Evolutionary conservation across 35 echinoderm and acorn worm species (phyloP).

Genomic region (Heliocidaris tuberculata): DNA sequence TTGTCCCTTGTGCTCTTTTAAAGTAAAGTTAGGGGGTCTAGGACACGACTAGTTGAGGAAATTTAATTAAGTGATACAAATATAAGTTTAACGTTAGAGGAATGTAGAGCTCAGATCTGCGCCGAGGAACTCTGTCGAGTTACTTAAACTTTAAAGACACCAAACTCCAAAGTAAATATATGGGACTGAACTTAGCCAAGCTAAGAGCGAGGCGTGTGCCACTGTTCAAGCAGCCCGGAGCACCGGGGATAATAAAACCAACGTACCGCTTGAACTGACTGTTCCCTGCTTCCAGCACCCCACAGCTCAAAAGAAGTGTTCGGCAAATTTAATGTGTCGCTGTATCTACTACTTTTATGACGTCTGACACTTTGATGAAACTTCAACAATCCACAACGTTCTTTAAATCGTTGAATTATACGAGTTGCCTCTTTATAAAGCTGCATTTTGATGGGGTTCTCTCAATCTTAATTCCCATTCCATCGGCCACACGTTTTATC

Average conservation of each 20-base stretch:
- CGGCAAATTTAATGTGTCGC: conserved; percentile 80
- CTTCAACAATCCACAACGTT: not conserved
- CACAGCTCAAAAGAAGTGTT: conserved; percentile 93
- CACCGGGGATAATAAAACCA: not conserved
- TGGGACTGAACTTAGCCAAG: too few species aligned
- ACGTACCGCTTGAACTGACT: conserved; percentile 69
- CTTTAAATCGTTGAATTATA: not conserved
- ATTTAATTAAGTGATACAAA: too few species aligned
- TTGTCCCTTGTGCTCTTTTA: too few species aligned
- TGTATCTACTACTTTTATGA: conserved; percentile 67
- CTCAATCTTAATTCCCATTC: too few species aligned
- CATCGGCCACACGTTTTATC: too few species aligned
- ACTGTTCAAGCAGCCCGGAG: not conserved
- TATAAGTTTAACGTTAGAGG: too few species aligned
- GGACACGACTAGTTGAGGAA: too few species aligned
- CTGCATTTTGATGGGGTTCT: not conserved
- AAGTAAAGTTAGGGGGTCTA: too few species aligned
- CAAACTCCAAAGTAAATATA: too few species aligned
- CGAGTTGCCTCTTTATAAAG: conserved; percentile 11
- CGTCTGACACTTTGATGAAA: conserved; percentile 1
- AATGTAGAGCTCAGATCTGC: too few species aligned
- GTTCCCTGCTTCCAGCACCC: conserved; percentile 89
- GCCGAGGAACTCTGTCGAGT: too few species aligned
- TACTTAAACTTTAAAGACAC: too few species aligned
- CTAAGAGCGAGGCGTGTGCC: not conserved